Evolutionary conservation across 2,797 vertebrate genomes (phyloP).

Genomic region (Sandelia bainsii): DNA sequence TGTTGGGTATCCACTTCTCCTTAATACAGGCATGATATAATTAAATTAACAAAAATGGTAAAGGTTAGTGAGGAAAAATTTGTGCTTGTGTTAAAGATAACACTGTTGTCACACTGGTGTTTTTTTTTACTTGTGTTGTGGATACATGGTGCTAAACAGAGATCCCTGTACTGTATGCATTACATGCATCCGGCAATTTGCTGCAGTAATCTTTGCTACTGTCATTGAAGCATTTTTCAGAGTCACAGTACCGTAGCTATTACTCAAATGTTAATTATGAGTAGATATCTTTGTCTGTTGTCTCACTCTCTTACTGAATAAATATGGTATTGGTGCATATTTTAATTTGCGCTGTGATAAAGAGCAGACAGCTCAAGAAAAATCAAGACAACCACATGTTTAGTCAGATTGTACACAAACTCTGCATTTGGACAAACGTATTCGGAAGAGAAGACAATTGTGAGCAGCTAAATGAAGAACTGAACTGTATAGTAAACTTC

Average conservation of each 20-base stretch:
- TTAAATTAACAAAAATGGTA: background rate
- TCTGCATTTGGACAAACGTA: too few species aligned
- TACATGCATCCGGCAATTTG: slow-evolving; percentile 5
- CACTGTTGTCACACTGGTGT: background rate
- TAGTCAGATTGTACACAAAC: too few species aligned
- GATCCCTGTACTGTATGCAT: background rate
- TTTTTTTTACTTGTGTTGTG: background rate
- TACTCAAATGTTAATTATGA: background rate
- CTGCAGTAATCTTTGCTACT: background rate
- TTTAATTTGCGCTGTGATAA: background rate
- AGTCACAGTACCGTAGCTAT: background rate
- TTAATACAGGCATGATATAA: too few species aligned
- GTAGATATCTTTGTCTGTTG: background rate
- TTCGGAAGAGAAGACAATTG: too few species aligned
- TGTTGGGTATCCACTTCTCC: too few species aligned
- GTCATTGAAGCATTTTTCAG: slow-evolving; percentile 2
- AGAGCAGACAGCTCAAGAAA: too few species aligned
- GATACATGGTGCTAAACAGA: background rate
- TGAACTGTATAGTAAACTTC: too few species aligned
- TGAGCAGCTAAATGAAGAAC: too few species aligned
- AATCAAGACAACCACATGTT: too few species aligned
- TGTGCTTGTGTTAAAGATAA: background rate
- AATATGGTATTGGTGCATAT: too few species aligned
- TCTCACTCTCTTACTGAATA: background rate
- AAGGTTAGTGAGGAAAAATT: background rate